Evolutionary conservation across 2,113 vertebrate genomes (phyloP).

Genomic region (Bombycilla garrulus): DNA sequence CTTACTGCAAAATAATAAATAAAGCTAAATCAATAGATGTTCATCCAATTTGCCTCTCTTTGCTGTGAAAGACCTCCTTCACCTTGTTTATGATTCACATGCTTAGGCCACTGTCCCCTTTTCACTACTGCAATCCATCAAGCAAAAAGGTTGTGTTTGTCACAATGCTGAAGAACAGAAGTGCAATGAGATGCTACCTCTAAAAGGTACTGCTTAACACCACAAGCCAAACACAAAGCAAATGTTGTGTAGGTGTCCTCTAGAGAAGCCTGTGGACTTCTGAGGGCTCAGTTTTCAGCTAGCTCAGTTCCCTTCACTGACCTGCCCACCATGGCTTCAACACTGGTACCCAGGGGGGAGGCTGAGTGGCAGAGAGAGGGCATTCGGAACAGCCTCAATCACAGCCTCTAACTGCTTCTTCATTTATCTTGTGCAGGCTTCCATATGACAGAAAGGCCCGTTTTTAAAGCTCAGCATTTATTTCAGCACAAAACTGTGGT

Average conservation of each 20-base stretch:
- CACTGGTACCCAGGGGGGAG: background rate
- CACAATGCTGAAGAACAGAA: background rate
- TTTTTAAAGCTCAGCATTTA: background rate
- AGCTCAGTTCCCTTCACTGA: background rate
- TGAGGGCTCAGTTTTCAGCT: background rate
- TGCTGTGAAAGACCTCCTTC: background rate
- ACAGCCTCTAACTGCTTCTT: background rate
- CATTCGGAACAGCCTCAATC: background rate
- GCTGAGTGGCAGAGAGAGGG: background rate
- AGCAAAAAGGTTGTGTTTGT: background rate
- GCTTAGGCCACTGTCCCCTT: fast-evolving
- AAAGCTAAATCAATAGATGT: background rate
- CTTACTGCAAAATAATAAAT: background rate
- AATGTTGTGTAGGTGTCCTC: background rate
- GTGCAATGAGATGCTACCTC: background rate
- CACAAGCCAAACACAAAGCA: background rate
- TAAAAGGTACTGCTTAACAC: background rate
- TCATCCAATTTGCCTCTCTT: background rate
- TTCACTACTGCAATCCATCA: background rate
- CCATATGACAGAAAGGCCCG: background rate
- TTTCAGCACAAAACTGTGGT: background rate
- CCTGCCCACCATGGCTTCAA: background rate
- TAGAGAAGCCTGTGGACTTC: background rate
- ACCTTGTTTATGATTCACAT: background rate
- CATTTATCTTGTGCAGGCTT: background rate